Conservation (phyloP, 2,888 invertebrate genomes). For the Biston stratarius region DNA sequence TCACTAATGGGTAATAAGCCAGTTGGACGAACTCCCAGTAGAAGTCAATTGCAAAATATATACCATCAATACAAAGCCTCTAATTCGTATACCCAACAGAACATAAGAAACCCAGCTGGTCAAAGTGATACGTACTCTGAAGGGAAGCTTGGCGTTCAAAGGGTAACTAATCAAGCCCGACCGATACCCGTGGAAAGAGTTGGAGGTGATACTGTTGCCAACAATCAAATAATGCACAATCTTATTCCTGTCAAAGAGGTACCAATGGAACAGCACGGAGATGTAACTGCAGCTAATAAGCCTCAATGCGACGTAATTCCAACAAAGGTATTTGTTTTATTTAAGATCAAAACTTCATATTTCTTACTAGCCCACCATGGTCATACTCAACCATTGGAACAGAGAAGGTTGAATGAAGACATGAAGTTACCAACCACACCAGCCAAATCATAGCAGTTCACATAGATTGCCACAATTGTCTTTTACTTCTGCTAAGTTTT, state of each 20-base stretch:
- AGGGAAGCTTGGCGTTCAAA: constrained; percentile 59
- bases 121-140: constrained; percentile 63
- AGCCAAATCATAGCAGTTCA: too few species aligned
- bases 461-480: too few species aligned
- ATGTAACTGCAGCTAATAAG: constrained; percentile 57
- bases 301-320: constrained; percentile 35
- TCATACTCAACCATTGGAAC: too few species aligned
- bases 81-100: constrained; percentile 73
- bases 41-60: constrained; percentile 71
- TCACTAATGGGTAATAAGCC: constrained; percentile 64
- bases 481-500: too few species aligned
- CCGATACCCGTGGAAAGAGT: constrained; percentile 65
- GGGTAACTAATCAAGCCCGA: constrained; percentile 39
- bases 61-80: constrained; percentile 79
- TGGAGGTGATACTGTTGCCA: constrained; percentile 67
- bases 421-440: too few species aligned
- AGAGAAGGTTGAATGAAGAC: neutral
- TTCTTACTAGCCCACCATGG: too few species aligned
- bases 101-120: constrained; percentile 50
- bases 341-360: neutral
- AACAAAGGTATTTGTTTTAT: constrained; percentile 25
- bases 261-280: constrained; percentile 58
- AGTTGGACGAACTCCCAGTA: constrained; percentile 64
- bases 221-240: constrained; percentile 49
- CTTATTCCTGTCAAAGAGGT: constrained; percentile 47